Evolutionary conservation across 2,113 vertebrate genomes (phyloP), one percentile per base, ranked within the genome.

Genomic region (Antechinus stuartii): DNA sequence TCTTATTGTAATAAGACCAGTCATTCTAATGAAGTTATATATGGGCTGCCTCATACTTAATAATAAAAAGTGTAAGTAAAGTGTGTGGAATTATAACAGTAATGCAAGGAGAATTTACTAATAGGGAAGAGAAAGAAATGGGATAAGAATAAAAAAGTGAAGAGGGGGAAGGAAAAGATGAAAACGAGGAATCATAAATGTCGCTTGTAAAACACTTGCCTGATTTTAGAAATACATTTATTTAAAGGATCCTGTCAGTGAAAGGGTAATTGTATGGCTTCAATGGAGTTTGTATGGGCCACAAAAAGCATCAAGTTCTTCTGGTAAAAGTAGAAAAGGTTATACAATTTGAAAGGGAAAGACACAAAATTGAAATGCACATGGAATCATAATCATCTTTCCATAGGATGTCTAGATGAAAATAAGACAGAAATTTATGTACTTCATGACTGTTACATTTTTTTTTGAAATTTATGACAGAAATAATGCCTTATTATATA

Each of bases 361-460:
- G 47, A 27, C 8, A 0, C 46, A 55, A 42, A 11, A 49, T 24
- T 35, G 49, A 8, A 54, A 61, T 25, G 14, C 50, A 6, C 0
- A 0, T 42, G 42, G 56, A 96, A 93, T 96, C 93, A 92, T 14
- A 95, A 27, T 22, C 22, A 16, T 54, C 46, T 92, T 61, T 68
- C 54, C 35, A 93, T 42, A 89, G 91, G 49, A 95, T 89, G 30
- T 57, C 54, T 96, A 94, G 76, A 54, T 89, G 53, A 90, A 50
- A 54, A 46, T 49, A 91, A 96, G 91, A 95, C 76, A 93, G 68
- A 94, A 96, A 93, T 96, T 96, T 49, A 57, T 90, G 50, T 50
- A 50, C 95, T 96, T 90, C 23, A 2, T 11, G 90, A 90, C 84
- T 91, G 92, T 54, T 91, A 49, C 49, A 89, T 95, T 90, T 95